Base-by-base conservation (phyloP, 64 coral and sea anemone species). In the Platygyra sinensis region DNA sequence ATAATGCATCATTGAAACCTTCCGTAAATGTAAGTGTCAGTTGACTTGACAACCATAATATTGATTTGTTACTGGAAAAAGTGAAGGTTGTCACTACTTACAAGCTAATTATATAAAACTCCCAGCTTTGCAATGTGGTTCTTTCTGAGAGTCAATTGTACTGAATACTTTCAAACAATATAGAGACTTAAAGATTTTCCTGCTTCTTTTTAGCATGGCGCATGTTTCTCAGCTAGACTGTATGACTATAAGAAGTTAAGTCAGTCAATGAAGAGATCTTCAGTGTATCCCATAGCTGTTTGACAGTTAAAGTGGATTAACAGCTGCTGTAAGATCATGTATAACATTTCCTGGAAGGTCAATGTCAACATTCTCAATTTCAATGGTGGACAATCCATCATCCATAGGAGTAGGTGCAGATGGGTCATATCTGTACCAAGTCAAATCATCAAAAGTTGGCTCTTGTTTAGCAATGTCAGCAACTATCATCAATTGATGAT, bases 241-340 rank as follows among this genome's bases (percentile, higher is more conserved):
- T 36, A 73, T 93, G 63, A 80, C 39, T 87, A 67, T 61, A 93
- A 87, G 72, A 87, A 80, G 27, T 87, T 87, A 62, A 94, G 72
- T 87, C 81, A 87, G 83, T 91, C 86, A 77, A 86, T 91, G 86
- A 82, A 95, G 76, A 95, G 90, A 76, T 91, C 93, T 62, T n/a
- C n/a, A n/a, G n/a, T n/a, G n/a, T n/a, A 91, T 95, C 78, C 89
- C 93, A 91, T 91, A 88, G 86, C 93, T 95, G 89, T 91, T 95
- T 77, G 94, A 95, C 52, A 87, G 71, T 64, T 88, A 77, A 91
- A 95, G 85, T 72, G 94, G 94, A 74, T 95, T 87, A 83, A 95
- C 72, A 80, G 65, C 71, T 87, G 78, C 65, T 63, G 25, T 83
- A 27, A 94, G 87, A 77, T 89, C 87, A 39, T 89, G 87, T 90